phyloP scores from a whole-genome alignment of 2,888 invertebrate genomes.

The Drosophila kanekoi region DNA sequence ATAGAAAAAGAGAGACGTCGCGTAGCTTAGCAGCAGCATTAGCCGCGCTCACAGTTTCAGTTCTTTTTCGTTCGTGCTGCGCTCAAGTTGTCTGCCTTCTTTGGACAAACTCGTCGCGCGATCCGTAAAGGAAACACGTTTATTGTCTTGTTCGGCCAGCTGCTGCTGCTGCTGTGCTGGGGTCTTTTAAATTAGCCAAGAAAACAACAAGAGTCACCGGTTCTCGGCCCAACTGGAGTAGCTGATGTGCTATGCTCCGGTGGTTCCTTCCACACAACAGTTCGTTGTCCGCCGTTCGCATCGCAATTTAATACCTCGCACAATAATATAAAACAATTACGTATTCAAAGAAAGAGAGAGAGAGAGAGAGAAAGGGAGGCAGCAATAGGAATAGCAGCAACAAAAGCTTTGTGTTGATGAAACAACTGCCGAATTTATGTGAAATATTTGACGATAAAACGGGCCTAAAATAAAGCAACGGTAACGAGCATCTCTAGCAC shows the following conservation, averaged over 20 bases:
- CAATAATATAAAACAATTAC: slow-evolving; percentile 49
- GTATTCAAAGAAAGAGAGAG: slow-evolving; percentile 30
- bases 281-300: slow-evolving; percentile 17
- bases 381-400: slow-evolving; percentile 13
- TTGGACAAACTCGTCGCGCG: slow-evolving; percentile 33
- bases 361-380: slow-evolving; percentile 1
- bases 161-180: slow-evolving; percentile 12
- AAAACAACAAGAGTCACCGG: slow-evolving; percentile 21
- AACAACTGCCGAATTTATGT: slow-evolving; percentile 28
- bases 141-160: slow-evolving; percentile 35
- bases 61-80: slow-evolving; percentile 65
- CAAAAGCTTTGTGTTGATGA: slow-evolving; percentile 6
- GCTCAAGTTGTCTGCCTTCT: slow-evolving; percentile 39
- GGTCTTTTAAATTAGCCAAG: slow-evolving; percentile 46
- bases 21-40: slow-evolving; percentile 54
- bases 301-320: slow-evolving; percentile 16
- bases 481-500: slow-evolving; percentile 15
- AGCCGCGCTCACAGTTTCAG: slow-evolving; percentile 56
- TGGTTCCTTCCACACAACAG: neutral
- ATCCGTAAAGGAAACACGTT: slow-evolving; percentile 58
- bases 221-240: slow-evolving; percentile 28
- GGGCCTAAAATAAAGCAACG: slow-evolving; percentile 50
- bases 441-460: slow-evolving; percentile 36
- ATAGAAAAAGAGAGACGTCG: slow-evolving; percentile 14
- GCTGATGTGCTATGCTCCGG: slow-evolving; percentile 19